Base-by-base conservation (phyloP, 2,888 invertebrate species). In the Oscheius sp. region DNA sequence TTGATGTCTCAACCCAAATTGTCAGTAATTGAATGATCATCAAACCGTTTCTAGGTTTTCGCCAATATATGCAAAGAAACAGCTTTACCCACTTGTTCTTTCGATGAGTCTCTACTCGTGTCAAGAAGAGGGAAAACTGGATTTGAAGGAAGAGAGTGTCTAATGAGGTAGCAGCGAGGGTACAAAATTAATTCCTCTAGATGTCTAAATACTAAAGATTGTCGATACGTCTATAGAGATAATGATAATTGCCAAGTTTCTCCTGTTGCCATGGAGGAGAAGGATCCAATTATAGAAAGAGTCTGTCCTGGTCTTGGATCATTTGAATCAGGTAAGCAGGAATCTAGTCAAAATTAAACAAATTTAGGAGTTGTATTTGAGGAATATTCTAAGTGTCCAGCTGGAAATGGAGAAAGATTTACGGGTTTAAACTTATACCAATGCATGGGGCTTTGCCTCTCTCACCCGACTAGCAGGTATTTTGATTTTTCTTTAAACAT, bases 381-480 rank as follows among this genome's bases (percentile, higher is more conserved):
- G 63, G 73, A 76, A 46, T 34, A 65, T 0, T 68, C 69, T 25
- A 65, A 67, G 6, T 76, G 76, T 45, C 52, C 46, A 4, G n/a
- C 27, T 10, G 55, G 46, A 0, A 23, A 45, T 15, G 45, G 58
- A 4, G 6, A 70, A 23, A 33, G 58, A 23, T 39, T 67, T 17
- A 70, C 65, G 12, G 61, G 74, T 42, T 8, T 74, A 25, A 71
- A 74, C 25, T 42, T 73, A 6, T 46, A 71, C 17, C 55, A 76
- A 39, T 76, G 76, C 39, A 74, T 76, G 74, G 67, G 70, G 2
- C 20, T 76, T 15, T 76, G 76, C 68, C 65, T 69, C 6, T 72
- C 76, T 8, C 76, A 76, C 53, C 76, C 76, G 3, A 73, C 70
- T 5, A 69, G 67, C 57, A 74, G 72, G 75, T 73, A 42, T 53